These are phyloP conservation scores for Rana temporaria DNA, from an alignment of 2,113 vertebrate species.

Conservation along the genomic window DNA sequence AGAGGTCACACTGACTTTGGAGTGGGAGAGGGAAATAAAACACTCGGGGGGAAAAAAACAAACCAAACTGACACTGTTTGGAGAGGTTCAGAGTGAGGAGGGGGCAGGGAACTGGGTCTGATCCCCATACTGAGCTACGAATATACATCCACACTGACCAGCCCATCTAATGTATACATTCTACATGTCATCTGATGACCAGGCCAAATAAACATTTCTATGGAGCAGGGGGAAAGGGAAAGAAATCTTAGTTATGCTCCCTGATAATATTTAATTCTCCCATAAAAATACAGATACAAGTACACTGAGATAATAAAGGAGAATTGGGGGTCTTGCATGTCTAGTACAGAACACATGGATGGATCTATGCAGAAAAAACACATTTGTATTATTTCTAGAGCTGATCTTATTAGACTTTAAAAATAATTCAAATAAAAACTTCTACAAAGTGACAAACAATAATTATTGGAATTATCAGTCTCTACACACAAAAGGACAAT, in stretches of 20 bases:
- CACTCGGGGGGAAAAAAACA: slow-evolving; percentile 54
- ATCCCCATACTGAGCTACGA: not conserved
- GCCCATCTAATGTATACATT: not conserved
- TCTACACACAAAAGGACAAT: slow-evolving; percentile 71
- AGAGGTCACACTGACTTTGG: slow-evolving; percentile 63
- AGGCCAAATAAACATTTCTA: slow-evolving; percentile 2
- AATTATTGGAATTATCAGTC: slow-evolving; percentile 78
- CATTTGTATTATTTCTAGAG: no score
- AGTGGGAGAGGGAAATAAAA: slow-evolving; percentile 16
- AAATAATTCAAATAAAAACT: slow-evolving; percentile 65
- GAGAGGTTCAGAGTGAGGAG: slow-evolving; percentile 28
- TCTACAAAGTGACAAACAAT: slow-evolving; percentile 82
- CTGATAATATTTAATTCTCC: not conserved
- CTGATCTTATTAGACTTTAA: slow-evolving; percentile 58
- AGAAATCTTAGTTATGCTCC: not conserved
- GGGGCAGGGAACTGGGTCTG: not conserved
- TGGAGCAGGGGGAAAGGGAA: not conserved
- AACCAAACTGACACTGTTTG: slow-evolving; percentile 53
- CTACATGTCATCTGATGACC: not conserved
- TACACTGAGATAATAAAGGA: not conserved
- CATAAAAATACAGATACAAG: not conserved
- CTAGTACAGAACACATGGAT: not conserved
- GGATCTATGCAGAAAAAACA: not conserved
- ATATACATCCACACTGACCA: not conserved
- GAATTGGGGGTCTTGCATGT: not conserved